Evolutionary conservation across 2,797 vertebrate genomes (phyloP), one percentile per base, ranked within the genome.

Genomic region (Gymnothorax javanicus): DNA sequence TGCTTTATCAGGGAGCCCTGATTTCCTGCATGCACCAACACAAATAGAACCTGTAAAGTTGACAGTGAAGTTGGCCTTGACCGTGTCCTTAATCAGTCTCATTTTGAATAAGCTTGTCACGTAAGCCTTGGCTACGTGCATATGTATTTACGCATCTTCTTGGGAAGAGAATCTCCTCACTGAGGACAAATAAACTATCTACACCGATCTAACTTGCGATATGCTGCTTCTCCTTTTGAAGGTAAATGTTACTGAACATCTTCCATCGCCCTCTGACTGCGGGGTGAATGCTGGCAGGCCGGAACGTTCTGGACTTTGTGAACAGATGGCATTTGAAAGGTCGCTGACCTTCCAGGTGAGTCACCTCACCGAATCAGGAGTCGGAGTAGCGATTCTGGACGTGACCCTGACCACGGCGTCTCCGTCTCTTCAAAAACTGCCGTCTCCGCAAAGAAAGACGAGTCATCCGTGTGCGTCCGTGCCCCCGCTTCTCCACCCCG

Each of bases 341-440:
- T 75, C 27, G 43, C 71, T 75, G 71, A 82, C 87, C 87, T 89
- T 75, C 89, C 92, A 93, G 92, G 92, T 94, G 91, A 90, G 79
- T 87, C 86, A 89, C 87, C 88, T 87, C 93, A 91, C 91, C 88
- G 64, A 91, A 86, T 87, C 11, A 15, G 7, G 86, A 86, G 87
- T 91, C 82, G 87, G 91, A 89, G 87, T 59, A 89, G 69, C 87
- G 89, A 90, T 91, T 86, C 82, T 57, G 67, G 89, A 88, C 88
- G 89, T 79, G 90, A 87, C 87, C 85, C 83, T 27, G 27, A 88
- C 86, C 81, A 89, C 88, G 87, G 43, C 25, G 67, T 89, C 62
- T 82, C 62, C 79, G 82, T 67, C 50, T 81, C 58, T 17, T 5
- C 67, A 79, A 54, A 90, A 90, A 91, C 25, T 23, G 54, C 71